These are phyloP conservation scores for Bolinopsis microptera DNA, from an alignment of 37 sponge, comb jelly and placozoan genomes.

Conservation along the genomic window DNA sequence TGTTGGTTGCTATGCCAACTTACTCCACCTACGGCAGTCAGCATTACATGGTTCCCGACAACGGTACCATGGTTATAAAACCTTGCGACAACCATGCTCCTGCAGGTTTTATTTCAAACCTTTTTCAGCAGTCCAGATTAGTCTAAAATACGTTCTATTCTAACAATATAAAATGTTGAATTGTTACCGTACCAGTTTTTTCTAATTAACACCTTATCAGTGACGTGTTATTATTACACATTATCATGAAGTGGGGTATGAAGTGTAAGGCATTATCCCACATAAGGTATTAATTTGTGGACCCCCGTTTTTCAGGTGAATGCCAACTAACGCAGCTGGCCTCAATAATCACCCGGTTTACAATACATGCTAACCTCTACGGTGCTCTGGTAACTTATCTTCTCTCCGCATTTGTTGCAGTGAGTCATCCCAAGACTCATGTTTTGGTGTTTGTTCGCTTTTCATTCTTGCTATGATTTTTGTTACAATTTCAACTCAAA, in stretches of 20 bases:
- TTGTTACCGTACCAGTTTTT: too few relatives aligned
- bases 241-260: too few relatives aligned
- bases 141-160: too few relatives aligned
- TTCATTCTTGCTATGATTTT: too few relatives aligned
- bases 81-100: constrained; percentile 17
- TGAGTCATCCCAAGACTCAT: background rate
- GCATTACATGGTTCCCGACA: background rate
- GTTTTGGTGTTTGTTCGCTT: too few relatives aligned
- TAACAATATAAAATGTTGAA: too few relatives aligned
- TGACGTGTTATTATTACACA: too few relatives aligned
- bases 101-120: background rate
- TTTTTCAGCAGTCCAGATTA: too few relatives aligned
- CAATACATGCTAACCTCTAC: constrained; percentile 28
- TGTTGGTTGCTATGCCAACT: constrained; percentile 7
- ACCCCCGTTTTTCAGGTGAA: background rate
- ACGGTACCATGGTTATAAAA: background rate
- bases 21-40: constrained; percentile 39
- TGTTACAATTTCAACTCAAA: too few relatives aligned
- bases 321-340: constrained; percentile 42
- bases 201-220: too few relatives aligned
- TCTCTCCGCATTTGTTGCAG: constrained; percentile 19
- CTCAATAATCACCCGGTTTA: constrained; percentile 35
- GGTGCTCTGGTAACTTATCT: constrained; percentile 32
- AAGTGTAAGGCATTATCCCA: background rate
- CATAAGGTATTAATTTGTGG: background rate